These are phyloP conservation scores for Scaeva pyrastri DNA, from an alignment of 2,888 invertebrate species.

Conservation along the genomic window DNA sequence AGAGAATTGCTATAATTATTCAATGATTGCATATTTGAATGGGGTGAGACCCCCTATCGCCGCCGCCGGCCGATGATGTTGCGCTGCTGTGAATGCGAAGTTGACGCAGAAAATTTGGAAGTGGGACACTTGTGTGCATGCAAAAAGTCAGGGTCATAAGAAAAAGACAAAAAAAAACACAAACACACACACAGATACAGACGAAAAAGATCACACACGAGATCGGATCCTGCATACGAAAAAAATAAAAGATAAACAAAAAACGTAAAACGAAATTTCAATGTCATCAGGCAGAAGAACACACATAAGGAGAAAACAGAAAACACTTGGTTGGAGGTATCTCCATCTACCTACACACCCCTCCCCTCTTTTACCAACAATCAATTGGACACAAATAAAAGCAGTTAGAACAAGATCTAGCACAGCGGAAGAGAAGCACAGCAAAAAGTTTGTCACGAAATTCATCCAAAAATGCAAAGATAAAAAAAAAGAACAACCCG, in stretches of 20 bases:
- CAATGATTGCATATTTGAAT: slow-evolving; percentile 77
- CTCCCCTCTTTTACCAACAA: neutral
- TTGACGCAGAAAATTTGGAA: slow-evolving; percentile 77
- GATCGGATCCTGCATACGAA: slow-evolving; percentile 51
- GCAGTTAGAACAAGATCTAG: neutral
- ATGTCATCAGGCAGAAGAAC: slow-evolving; percentile 61
- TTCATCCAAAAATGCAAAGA: slow-evolving; percentile 5
- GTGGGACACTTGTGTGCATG: slow-evolving; percentile 83
- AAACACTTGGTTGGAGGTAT: slow-evolving; percentile 6
- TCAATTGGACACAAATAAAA: slow-evolving; percentile 12
- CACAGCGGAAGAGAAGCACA: slow-evolving; percentile 44
- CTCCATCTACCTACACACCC: too few relatives aligned
- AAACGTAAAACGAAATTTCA: slow-evolving; percentile 61
- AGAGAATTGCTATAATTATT: slow-evolving; percentile 69
- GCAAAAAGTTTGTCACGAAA: slow-evolving; percentile 59
- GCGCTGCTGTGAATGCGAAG: slow-evolving; percentile 75
- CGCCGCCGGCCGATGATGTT: too few relatives aligned
- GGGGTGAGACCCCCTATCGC: slow-evolving; percentile 81
- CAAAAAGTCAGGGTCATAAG: slow-evolving; percentile 57
- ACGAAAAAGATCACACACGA: too few relatives aligned
- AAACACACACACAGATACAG: neutral
- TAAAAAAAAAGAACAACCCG: slow-evolving; percentile 1
- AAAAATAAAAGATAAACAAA: slow-evolving; percentile 43
- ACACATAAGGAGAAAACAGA: neutral
- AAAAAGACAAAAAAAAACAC: slow-evolving; percentile 30